A percentile compares a stretch with the other conserved stretches of the same genome.
Conservation (phyloP, 2,888 invertebrate species). For the Drosophila greeni region DNA sequence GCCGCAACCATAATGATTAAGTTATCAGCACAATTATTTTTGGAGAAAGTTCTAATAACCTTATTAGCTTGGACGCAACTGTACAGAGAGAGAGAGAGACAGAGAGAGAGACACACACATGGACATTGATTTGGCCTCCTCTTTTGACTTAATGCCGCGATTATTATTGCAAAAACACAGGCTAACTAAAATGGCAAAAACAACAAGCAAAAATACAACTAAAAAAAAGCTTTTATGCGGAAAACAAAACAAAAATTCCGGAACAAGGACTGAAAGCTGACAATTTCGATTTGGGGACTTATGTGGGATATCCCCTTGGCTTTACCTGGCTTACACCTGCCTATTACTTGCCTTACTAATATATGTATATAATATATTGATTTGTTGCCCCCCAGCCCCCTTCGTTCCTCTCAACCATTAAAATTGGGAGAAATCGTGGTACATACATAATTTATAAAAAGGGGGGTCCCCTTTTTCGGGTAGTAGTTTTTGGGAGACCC, state of each 20-base stretch:
- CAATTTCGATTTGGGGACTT: constrained; percentile 32
- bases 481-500: constrained; percentile 27
- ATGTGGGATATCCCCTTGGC: constrained; percentile 9
- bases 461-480: constrained; percentile 1
- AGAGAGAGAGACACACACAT: constrained; percentile 14
- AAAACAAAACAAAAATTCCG: constrained; percentile 23
- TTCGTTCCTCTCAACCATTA: constrained; percentile 27
- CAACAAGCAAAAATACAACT: constrained; percentile 29
- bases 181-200: constrained; percentile 21
- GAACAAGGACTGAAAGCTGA: constrained; percentile 22
- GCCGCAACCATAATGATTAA: neutral
- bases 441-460: constrained; percentile 44
- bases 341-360: constrained; percentile 6
- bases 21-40: constrained; percentile 13
- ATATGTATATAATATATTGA: constrained; percentile 29
- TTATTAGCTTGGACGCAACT: constrained; percentile 8
- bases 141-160: constrained; percentile 58
- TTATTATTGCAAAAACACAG: constrained; percentile 53
- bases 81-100: neutral
- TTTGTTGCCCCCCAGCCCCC: constrained; percentile 15
- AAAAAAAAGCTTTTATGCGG: constrained; percentile 27
- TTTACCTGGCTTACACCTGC: constrained; percentile 1
- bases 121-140: constrained; percentile 60
- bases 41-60: constrained; percentile 9
- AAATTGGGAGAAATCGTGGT: constrained; percentile 32